Base-by-base conservation (phyloP, 2,888 invertebrate species). In the Hesperia comma region DNA sequence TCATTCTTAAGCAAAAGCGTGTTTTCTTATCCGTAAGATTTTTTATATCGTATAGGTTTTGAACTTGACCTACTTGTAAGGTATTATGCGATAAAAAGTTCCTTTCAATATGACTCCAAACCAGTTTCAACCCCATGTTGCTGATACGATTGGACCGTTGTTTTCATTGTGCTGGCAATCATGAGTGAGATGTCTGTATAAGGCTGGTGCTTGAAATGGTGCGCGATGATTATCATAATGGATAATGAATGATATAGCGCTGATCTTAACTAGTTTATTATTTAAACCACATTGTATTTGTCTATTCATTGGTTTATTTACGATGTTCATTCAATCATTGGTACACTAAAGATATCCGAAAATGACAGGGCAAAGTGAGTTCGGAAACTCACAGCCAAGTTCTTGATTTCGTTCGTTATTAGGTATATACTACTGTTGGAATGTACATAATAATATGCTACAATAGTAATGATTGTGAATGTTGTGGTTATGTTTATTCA, bases 21-120 rank as follows among this genome's bases (percentile, higher is more conserved):
- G 43, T 46, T 46, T 46, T 54, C 32, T 5, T 21, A 21, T 6
- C 32, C 53, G 19, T 26, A 54, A 32, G 14, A 0, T 26, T 61
- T 69, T 68, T 69, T 69, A 64, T 62, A 46, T 68, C 71, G 4
- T 43, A 32, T 33, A 6, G 32, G n/a, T 33, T 60, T 32, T 49
- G 60, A 33, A 33, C 60, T 60, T 60, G 60, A 60, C 60, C 60
- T 46, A 60, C 46, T 60, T 46, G 14, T 46, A 46, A 46, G 7
- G 37, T 37, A 37, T 37, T 37, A 37, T 37, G 7, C 43, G n/a
- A 15, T 15, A 43, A 43, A 43, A 15, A 43, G 7, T 43, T 46
- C 17, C 43, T 46, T 46, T 46, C 17, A 46, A 17, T 46, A 17
- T 46, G 6, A 43, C 32, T 43, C 32, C 43, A 33, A 62, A 62